Conservation (phyloP, 1,140 invertebrate genomes). For the Nymphalis io region DNA sequence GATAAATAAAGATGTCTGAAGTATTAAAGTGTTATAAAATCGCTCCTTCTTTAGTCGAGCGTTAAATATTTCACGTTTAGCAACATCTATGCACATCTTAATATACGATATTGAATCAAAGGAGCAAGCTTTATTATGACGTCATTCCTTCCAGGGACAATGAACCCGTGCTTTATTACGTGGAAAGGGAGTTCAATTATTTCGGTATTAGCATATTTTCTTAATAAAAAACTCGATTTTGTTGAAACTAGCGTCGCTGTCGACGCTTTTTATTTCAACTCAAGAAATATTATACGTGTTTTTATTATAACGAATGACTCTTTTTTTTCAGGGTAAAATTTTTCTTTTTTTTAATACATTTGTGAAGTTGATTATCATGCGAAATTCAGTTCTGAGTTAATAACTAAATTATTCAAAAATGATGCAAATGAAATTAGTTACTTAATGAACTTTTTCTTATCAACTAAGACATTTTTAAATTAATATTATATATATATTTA, state of each 20-base stretch:
- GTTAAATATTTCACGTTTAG: conserved; percentile 4
- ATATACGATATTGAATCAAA: conserved; percentile 59
- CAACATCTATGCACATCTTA: conserved; percentile 47
- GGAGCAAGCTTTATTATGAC: conserved; percentile 42
- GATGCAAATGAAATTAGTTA: no score
- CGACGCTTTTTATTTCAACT: conserved; percentile 5
- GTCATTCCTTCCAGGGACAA: conserved; percentile 23
- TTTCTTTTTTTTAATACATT: background rate
- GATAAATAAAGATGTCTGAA: background rate
- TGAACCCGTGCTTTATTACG: conserved; percentile 39
- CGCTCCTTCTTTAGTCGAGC: conserved; percentile 11
- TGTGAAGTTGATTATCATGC: no score
- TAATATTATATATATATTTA: no score
- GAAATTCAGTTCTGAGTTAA: no score
- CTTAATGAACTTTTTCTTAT: no score
- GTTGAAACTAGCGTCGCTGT: conserved; percentile 12
- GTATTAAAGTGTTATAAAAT: background rate
- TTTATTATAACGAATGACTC: background rate
- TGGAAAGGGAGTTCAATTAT: conserved; percentile 46
- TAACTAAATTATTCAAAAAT: no score
- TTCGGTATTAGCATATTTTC: conserved; percentile 23
- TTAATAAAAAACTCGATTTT: conserved; percentile 13
- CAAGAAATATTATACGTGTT: background rate
- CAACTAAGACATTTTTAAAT: no score
- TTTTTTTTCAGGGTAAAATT: background rate